phyloP scores from a whole-genome alignment of 2,113 vertebrate species.

The Gasterosteus nipponicus region DNA sequence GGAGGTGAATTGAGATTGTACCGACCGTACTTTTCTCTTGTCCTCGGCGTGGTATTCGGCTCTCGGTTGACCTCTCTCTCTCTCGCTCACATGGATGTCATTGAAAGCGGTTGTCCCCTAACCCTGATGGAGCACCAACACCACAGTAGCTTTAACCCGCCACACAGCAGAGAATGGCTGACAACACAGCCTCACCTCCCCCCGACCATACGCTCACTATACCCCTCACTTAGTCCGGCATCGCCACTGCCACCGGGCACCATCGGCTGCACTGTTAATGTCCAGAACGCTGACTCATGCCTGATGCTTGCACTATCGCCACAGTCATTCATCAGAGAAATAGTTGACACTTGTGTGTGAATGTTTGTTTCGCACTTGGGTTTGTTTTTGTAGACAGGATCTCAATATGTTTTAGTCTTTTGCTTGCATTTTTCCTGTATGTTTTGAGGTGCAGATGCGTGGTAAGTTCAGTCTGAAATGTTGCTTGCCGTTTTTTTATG shows the following conservation, averaged over 20 bases:
- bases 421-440: constrained; percentile 39
- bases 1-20: constrained; percentile 45
- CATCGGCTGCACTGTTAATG: constrained; percentile 64
- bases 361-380: constrained; percentile 34
- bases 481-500: constrained; percentile 46
- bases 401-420: constrained; percentile 8
- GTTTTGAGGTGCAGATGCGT: constrained; percentile 42
- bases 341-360: constrained; percentile 44
- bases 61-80: constrained; percentile 51
- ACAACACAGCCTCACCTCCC: constrained; percentile 53
- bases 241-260: constrained; percentile 40
- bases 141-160: constrained; percentile 27
- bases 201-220: constrained; percentile 54
- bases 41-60: constrained; percentile 10
- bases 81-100: constrained; percentile 58
- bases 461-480: constrained; percentile 66
- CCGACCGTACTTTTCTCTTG: background rate
- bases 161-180: constrained; percentile 72
- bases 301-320: constrained; percentile 81
- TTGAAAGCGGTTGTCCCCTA: constrained; percentile 65
- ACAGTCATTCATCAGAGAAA: constrained; percentile 68
- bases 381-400: constrained; percentile 27
- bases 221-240: constrained; percentile 50
- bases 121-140: constrained; percentile 28
- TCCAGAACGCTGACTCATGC: constrained; percentile 72